Evolutionary conservation across 2,797 vertebrate species (phyloP).

Genomic region (Epinephelus malabaricus): DNA sequence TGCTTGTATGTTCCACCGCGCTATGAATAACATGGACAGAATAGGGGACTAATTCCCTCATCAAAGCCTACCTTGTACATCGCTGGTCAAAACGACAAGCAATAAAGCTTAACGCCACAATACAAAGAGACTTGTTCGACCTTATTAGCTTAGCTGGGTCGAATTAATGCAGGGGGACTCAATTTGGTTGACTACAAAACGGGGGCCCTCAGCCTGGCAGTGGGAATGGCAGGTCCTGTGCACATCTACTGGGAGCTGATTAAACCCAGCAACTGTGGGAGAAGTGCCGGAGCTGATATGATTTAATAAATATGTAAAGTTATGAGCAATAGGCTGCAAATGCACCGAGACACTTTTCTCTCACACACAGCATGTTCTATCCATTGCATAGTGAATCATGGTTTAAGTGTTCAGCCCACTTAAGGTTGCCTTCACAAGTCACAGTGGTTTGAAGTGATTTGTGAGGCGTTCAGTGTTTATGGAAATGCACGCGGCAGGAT

Average conservation of each 20-base stretch:
- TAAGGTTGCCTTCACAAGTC: slow-evolving; percentile 86
- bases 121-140: slow-evolving; percentile 97
- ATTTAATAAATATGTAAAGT: slow-evolving; percentile 85
- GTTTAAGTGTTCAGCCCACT: slow-evolving; percentile 86
- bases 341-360: slow-evolving; percentile 59
- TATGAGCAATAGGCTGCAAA: slow-evolving; percentile 71
- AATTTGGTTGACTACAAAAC: slow-evolving; percentile 90
- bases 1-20: slow-evolving; percentile 98
- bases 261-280: slow-evolving; percentile 49
- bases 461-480: slow-evolving; percentile 87
- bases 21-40: slow-evolving; percentile 99
- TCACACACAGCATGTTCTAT: slow-evolving; percentile 76
- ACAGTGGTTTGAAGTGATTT: slow-evolving; percentile 87
- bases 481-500: slow-evolving; percentile 85
- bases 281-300: slow-evolving; percentile 70
- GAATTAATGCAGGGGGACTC: slow-evolving; percentile 97
- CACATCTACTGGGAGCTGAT: slow-evolving; percentile 53
- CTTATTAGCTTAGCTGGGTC: slow-evolving; percentile 99
- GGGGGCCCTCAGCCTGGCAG: slow-evolving; percentile 49
- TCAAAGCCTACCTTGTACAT: slow-evolving; percentile 99
- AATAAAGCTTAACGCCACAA: slow-evolving; percentile 99
- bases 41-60: slow-evolving; percentile 99
- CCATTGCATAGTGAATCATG: slow-evolving; percentile 79
- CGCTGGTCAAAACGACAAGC: slow-evolving; percentile 99
- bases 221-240: slow-evolving; percentile 42